Evolutionary conservation across 2,888 invertebrate species (phyloP).

Genomic region (Apodemia mormo): DNA sequence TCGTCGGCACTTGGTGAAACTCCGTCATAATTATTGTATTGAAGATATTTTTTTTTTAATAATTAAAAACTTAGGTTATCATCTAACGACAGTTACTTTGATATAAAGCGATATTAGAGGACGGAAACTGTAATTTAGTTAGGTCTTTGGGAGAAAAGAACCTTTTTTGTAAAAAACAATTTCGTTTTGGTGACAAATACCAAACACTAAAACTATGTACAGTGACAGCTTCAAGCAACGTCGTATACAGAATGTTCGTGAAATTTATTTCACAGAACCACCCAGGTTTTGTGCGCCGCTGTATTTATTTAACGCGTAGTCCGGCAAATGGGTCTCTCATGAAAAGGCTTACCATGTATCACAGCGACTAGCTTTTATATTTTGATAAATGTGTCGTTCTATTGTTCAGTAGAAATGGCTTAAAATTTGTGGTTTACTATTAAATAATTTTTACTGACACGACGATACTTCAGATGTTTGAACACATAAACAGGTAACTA

Average conservation of each 20-base stretch:
- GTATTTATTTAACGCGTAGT: conserved; percentile 7
- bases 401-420: conserved; percentile 26
- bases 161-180: too few relatives aligned
- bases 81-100: too few relatives aligned
- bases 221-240: conserved; percentile 30
- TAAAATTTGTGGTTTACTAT: conserved; percentile 18
- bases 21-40: too few relatives aligned
- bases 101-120: too few relatives aligned
- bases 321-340: conserved; percentile 23
- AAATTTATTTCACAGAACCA: conserved; percentile 39
- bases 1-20: too few relatives aligned
- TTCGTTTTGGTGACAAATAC: not conserved
- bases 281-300: conserved; percentile 33
- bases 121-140: too few relatives aligned
- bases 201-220: not conserved
- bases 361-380: conserved; percentile 7
- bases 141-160: too few relatives aligned
- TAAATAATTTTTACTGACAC: not conserved
- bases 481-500: too few relatives aligned
- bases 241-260: conserved; percentile 38
- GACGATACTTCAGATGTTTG: too few relatives aligned
- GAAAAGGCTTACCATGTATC: conserved; percentile 19
- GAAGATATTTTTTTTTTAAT: too few relatives aligned
- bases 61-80: too few relatives aligned
- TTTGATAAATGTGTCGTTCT: conserved; percentile 11